A percentile compares a stretch with the other conserved stretches of the same genome.
These are phyloP conservation scores for Eonycteris spelaea DNA, from an alignment of 2,113 vertebrate species.

Conservation along the genomic window DNA sequence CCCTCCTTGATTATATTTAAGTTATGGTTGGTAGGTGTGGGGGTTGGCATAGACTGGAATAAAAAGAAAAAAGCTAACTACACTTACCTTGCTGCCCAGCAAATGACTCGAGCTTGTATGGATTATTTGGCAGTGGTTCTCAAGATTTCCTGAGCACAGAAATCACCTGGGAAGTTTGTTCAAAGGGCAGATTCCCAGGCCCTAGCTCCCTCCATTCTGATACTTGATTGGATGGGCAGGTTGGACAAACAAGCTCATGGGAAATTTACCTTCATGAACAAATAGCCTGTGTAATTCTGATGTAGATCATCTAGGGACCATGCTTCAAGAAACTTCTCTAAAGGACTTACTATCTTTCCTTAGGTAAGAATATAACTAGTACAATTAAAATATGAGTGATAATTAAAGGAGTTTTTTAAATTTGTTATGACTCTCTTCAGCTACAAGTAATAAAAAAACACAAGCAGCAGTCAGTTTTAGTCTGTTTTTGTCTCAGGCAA, in stretches of 20 bases:
- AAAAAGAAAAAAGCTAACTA: neutral
- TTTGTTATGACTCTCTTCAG: neutral
- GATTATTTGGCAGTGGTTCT: neutral
- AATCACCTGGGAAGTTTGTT: neutral
- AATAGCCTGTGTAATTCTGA: neutral
- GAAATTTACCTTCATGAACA: neutral
- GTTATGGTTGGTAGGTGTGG: neutral
- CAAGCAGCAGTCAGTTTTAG: neutral
- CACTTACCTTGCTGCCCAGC: neutral
- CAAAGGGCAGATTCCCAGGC: neutral
- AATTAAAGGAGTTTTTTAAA: neutral
- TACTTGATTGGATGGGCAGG: neutral
- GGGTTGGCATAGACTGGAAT: neutral
- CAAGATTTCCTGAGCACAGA: neutral
- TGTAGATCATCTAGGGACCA: neutral
- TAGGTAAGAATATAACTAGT: neutral
- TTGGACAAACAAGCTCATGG: neutral
- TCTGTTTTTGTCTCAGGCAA: neutral
- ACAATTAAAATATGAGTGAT: neutral
- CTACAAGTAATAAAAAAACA: neutral
- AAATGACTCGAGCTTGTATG: neutral
- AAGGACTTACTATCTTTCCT: neutral
- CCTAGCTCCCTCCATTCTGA: neutral
- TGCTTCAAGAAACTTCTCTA: neutral
- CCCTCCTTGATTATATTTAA: neutral